Percentiles rank a stretch among this genome's conserved stretches.
These are phyloP conservation scores for Eptatretus atami DNA, from an alignment of 2,797 vertebrate genomes.

Conservation along the genomic window DNA sequence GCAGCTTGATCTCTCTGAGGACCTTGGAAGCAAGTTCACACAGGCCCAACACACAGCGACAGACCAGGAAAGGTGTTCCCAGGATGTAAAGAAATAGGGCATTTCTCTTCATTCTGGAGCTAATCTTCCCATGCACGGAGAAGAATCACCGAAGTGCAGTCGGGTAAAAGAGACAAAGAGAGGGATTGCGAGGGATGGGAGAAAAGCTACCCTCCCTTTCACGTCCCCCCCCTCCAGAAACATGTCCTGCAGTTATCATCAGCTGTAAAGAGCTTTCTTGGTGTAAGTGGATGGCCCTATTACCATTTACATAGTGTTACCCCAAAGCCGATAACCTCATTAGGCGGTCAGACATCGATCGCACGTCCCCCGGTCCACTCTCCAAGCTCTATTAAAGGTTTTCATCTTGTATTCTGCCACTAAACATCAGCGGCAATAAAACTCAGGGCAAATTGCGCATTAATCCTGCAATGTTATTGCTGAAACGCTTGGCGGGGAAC, in stretches of 20 bases:
- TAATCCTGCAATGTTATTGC: not conserved
- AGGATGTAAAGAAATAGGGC: no score
- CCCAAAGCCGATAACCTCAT: constrained; percentile 3
- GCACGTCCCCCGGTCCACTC: not conserved
- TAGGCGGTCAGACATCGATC: constrained; percentile 5
- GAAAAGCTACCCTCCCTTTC: constrained; percentile 14
- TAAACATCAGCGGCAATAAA: constrained; percentile 5
- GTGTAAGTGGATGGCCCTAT: constrained; percentile 4
- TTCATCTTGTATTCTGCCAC: constrained; percentile 3
- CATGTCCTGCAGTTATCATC: constrained; percentile 13
- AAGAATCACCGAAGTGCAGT: no score
- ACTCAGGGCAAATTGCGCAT: constrained; percentile 1
- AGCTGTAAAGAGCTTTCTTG: not conserved
- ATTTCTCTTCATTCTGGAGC: no score
- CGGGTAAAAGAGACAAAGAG: no score
- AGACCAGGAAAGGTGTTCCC: no score
- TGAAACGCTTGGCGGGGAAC: no score
- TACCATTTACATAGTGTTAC: constrained; percentile 3
- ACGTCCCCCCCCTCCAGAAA: constrained; percentile 27
- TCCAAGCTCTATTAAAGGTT: constrained; percentile 3
- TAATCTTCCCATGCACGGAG: no score
- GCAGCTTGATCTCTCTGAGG: no score
- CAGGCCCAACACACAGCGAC: no score
- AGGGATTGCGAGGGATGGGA: no score
- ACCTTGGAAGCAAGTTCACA: no score